Evolutionary conservation across 2,797 vertebrate genomes (phyloP).

Genomic region (Iguana delicatissima): DNA sequence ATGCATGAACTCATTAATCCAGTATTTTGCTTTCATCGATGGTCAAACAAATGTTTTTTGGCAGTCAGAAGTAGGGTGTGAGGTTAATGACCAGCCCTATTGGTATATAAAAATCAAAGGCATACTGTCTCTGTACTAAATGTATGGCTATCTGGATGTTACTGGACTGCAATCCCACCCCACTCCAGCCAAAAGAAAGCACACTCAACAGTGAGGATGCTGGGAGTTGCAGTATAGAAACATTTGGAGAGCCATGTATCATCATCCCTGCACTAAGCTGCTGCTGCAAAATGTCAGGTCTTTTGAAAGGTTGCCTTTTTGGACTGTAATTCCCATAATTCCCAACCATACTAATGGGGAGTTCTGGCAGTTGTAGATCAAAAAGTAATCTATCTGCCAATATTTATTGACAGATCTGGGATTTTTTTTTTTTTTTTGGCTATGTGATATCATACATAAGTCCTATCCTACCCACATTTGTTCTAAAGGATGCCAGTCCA

Average conservation of each 20-base stretch:
- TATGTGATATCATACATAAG: not conserved
- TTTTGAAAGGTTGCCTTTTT: too few species aligned
- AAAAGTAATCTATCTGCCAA: too few species aligned
- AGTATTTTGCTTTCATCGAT: not conserved
- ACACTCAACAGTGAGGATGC: not conserved
- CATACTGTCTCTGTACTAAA: not conserved
- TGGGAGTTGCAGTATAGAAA: not conserved
- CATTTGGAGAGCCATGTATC: not conserved
- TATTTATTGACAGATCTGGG: not conserved
- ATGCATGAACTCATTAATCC: not conserved
- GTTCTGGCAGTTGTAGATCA: too few species aligned
- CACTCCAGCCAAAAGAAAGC: not conserved
- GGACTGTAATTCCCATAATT: too few species aligned
- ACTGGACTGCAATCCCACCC: not conserved
- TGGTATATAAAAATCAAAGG: not conserved
- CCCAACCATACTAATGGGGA: too few species aligned
- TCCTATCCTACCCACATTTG: not conserved
- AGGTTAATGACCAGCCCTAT: not conserved
- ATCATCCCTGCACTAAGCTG: not conserved
- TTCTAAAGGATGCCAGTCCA: not conserved
- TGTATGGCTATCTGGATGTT: not conserved
- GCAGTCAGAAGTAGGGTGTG: not conserved
- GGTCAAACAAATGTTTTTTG: not conserved
- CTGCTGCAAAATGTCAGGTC: not conserved
- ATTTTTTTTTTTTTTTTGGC: too few species aligned